phyloP scores from a whole-genome alignment of 2,888 invertebrate species.

The Psylliodes chrysocephalus region DNA sequence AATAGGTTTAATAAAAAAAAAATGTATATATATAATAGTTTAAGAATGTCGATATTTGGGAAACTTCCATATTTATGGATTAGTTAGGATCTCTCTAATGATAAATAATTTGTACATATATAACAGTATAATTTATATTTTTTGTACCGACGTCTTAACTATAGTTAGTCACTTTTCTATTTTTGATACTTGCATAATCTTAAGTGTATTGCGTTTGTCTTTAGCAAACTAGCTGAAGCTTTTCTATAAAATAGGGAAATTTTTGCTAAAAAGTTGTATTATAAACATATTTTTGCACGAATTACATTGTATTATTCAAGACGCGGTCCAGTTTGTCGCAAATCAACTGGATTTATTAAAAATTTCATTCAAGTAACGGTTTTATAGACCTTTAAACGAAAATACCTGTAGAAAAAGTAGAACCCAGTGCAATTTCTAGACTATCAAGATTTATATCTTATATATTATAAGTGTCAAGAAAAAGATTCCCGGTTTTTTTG shows the following conservation, averaged over 20 bases:
- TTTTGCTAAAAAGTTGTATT: conserved; percentile 8
- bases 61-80: conserved; percentile 28
- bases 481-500: conserved; percentile 57
- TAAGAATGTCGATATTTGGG: conserved; percentile 36
- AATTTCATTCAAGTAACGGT: conserved; percentile 17
- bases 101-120: conserved; percentile 52
- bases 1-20: conserved; percentile 23
- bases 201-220: conserved; percentile 31
- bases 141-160: conserved; percentile 32
- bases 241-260: conserved; percentile 1
- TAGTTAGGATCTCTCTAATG: conserved; percentile 46
- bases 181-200: conserved; percentile 39
- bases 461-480: conserved; percentile 51
- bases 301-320: conserved; percentile 1
- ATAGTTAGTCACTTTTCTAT: conserved; percentile 40
- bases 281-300: background rate
- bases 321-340: background rate
- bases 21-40: conserved; percentile 35
- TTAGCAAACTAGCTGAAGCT: conserved; percentile 16
- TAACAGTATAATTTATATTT: conserved; percentile 34
- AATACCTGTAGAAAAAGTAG: conserved; percentile 12
- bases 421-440: conserved; percentile 5
- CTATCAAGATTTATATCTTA: conserved; percentile 44
- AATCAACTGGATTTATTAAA: too few species aligned
- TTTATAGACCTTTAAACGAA: conserved; percentile 10